Percentiles rank a stretch among this genome's conserved stretches.
These are phyloP conservation scores for Orestias chungarensis DNA, from an alignment of 2,797 vertebrate species.

Conservation along the genomic window DNA sequence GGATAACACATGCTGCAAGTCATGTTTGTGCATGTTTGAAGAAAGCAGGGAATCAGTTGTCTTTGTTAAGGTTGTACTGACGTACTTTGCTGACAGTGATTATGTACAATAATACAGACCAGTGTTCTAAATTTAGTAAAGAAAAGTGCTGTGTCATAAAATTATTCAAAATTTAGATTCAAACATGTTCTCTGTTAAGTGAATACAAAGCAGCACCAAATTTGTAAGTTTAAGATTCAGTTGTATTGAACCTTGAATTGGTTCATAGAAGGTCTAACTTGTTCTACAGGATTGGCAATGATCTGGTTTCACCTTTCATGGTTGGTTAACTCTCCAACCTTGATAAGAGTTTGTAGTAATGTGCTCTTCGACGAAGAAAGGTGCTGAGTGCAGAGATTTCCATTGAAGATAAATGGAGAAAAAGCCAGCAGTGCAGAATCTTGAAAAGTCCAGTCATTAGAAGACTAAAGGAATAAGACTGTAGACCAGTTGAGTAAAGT, in stretches of 20 bases:
- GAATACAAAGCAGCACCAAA: not conserved
- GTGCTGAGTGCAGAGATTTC: not conserved
- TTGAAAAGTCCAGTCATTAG: slow-evolving; percentile 1
- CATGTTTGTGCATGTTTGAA: slow-evolving; percentile 1
- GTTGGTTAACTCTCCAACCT: not conserved
- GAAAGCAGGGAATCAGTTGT: not conserved
- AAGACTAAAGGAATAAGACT: not conserved
- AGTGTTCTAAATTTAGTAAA: not conserved
- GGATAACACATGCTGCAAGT: not conserved
- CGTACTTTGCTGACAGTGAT: not conserved
- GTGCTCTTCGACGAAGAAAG: not conserved
- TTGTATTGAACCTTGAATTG: not conserved
- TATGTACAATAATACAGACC: not conserved
- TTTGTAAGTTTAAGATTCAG: not conserved
- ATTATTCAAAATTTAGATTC: no score
- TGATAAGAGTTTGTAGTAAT: not conserved
- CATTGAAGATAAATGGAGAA: not conserved
- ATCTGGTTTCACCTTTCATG: not conserved
- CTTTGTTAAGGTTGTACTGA: not conserved
- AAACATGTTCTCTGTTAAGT: not conserved
- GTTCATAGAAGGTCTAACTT: not conserved
- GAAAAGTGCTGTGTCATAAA: not conserved
- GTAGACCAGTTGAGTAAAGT: no score
- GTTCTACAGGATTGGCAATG: not conserved
- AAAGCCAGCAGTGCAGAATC: not conserved